Percentiles rank a stretch among this genome's conserved stretches.
Evolutionary conservation across 2,113 vertebrate genomes (phyloP).

Genomic region (Gavia stellata): DNA sequence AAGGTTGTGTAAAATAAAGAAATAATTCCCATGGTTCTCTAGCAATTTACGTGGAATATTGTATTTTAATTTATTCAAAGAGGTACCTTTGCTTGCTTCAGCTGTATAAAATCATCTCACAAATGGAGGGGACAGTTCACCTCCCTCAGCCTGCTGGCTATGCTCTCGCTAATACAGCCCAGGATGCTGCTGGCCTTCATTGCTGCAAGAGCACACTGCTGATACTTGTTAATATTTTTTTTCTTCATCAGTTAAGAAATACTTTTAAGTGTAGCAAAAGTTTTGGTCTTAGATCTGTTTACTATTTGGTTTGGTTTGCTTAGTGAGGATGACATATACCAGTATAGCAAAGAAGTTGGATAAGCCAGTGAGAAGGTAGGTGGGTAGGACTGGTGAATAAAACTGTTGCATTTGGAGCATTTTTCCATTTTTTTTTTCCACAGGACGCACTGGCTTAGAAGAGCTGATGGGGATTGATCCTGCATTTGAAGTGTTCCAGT

Average conservation of each 20-base stretch:
- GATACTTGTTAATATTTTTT: neutral
- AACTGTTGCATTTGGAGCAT: neutral
- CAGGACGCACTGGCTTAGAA: slow-evolving; percentile 94
- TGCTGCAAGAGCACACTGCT: neutral
- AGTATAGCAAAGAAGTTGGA: neutral
- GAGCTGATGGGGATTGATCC: slow-evolving; percentile 90
- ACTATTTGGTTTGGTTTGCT: neutral
- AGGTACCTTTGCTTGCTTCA: neutral
- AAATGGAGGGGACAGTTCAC: neutral
- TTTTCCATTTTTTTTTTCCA: neutral
- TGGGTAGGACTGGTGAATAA: neutral
- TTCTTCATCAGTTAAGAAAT: neutral
- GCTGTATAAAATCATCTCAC: neutral
- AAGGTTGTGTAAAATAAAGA: neutral
- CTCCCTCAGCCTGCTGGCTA: fast-evolving
- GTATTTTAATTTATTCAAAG: neutral
- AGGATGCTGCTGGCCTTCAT: neutral
- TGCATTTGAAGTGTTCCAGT: slow-evolving; percentile 83
- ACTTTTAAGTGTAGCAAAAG: neutral
- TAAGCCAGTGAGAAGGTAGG: neutral
- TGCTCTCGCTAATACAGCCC: neutral
- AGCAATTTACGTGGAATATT: neutral
- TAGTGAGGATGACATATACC: neutral
- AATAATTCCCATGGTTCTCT: neutral
- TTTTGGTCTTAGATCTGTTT: neutral